Conservation (phyloP, 2,113 vertebrate genomes). For the Salminus brasiliensis region DNA sequence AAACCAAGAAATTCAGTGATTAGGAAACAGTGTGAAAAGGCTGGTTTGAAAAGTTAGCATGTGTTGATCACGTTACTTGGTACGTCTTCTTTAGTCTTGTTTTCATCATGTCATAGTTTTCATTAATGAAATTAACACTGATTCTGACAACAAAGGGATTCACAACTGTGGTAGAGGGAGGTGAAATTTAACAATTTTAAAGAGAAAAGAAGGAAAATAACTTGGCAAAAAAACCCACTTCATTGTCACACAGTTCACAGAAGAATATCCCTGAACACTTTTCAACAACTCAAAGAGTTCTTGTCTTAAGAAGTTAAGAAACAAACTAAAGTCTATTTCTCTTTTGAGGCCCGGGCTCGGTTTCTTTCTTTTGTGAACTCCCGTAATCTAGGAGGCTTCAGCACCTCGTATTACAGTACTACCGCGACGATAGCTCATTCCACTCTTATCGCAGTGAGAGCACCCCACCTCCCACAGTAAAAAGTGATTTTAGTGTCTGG, state of each 20-base stretch:
- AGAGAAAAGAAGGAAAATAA: constrained; percentile 57
- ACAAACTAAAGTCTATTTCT: constrained; percentile 1
- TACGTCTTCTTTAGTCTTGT: too few species aligned
- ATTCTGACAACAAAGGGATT: too few species aligned
- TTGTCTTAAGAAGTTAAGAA: constrained; percentile 29
- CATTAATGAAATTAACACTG: too few species aligned
- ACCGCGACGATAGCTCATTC: constrained; percentile 51
- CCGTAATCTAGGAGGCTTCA: background rate
- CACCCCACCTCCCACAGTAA: constrained; percentile 50
- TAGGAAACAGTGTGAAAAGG: too few species aligned
- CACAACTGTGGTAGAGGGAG: too few species aligned
- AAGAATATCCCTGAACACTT: constrained; percentile 33
- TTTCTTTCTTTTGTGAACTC: constrained; percentile 31
- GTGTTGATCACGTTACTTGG: too few species aligned
- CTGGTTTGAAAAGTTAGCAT: too few species aligned
- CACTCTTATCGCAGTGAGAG: constrained; percentile 58
- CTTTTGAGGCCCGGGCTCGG: background rate
- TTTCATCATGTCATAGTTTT: too few species aligned
- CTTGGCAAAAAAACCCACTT: constrained; percentile 53
- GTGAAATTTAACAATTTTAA: constrained; percentile 58
- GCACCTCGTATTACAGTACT: constrained; percentile 47
- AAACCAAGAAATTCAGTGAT: too few species aligned
- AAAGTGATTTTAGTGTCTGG: constrained; percentile 52
- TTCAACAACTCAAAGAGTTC: constrained; percentile 2
- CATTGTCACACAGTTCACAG: constrained; percentile 49